A percentile compares a stretch with the other conserved stretches of the same genome.
phyloP scores from a whole-genome alignment of 2,888 invertebrate genomes.

The Andrena praecox region DNA sequence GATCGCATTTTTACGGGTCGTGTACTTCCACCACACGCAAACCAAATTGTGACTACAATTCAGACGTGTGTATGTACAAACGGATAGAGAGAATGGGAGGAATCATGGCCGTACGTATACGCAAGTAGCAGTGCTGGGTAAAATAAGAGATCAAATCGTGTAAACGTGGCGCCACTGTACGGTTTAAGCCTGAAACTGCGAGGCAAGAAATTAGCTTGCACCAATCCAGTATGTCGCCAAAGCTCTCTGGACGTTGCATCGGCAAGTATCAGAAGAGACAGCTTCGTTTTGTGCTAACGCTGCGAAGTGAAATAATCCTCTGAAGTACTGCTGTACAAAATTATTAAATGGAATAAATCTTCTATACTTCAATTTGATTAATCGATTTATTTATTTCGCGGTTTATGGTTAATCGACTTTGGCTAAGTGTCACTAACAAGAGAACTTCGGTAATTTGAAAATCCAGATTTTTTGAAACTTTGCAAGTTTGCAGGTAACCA shows the following conservation, averaged over 20 bases:
- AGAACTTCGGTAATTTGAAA: too few species aligned
- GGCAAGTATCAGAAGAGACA: neutral
- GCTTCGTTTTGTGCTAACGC: neutral
- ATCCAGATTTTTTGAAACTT: too few species aligned
- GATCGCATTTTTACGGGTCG: constrained; percentile 24
- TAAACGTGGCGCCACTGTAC: constrained; percentile 6
- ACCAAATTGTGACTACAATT: constrained; percentile 64
- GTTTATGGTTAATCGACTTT: neutral
- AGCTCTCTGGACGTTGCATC: neutral
- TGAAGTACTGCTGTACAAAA: neutral
- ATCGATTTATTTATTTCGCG: neutral
- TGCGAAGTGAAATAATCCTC: constrained; percentile 16
- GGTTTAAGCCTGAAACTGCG: constrained; percentile 1
- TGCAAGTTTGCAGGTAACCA: too few species aligned
- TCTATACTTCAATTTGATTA: neutral
- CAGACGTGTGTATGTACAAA: constrained; percentile 55
- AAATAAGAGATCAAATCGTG: constrained; percentile 29
- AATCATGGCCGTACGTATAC: constrained; percentile 42
- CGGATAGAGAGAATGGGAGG: constrained; percentile 47
- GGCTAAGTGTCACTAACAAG: too few species aligned
- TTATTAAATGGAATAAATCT: neutral
- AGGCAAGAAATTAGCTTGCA: constrained; percentile 1
- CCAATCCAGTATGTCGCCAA: constrained; percentile 9
- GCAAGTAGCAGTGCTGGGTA: constrained; percentile 36
- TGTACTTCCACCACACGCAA: constrained; percentile 74